Base-by-base conservation (phyloP, 2,888 invertebrate genomes). In the Lamellibrachia satsuma region DNA sequence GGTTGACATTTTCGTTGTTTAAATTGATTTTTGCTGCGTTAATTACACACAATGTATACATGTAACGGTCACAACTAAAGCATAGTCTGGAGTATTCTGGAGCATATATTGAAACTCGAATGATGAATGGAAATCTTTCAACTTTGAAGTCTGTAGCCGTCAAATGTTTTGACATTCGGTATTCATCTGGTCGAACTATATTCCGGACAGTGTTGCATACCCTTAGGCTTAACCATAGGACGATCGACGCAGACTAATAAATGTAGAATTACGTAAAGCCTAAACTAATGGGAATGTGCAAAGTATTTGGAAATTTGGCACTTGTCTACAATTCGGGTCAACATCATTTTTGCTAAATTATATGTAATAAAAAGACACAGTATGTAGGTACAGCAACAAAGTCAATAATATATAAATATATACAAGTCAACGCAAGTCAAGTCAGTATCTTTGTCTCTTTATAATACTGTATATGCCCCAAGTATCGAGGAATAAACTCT, bases 1-100 rank as follows among this genome's bases (percentile, higher is more conserved):
- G 75, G n/a, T 15, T 75, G 75, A 75, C 15, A 75, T 75, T 75
- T 75, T 75, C 75, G 75, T 75, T 75, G 75, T 75, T 75, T 75
- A 75, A 22, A 22, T 75, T 75, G 75, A 22, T 75, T 75, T 75
- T 75, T 75, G 75, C 75, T 75, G 75, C 75, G 75, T 75, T 75
- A 75, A 75, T 75, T 75, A 75, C 75, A 75, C 75, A 75, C n/a
- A 75, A 22, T 15, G 22, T 75, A 15, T 15, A 75, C 75, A 11
- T 75, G 15, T 75, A 15, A 15, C 15, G 22, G 75, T 15, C 75
- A 15, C 22, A 22, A 75, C 22, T 75, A 75, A 22, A 75, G 4
- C 75, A 57, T 11, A 57, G 9, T 11, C 9, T 11, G 8, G 11
- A 57, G 8, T 11, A 57, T 57, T 57, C 9, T 57, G 8, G 8